phyloP scores from a whole-genome alignment of 2,113 vertebrate species.

The Muntiacus reevesi region DNA sequence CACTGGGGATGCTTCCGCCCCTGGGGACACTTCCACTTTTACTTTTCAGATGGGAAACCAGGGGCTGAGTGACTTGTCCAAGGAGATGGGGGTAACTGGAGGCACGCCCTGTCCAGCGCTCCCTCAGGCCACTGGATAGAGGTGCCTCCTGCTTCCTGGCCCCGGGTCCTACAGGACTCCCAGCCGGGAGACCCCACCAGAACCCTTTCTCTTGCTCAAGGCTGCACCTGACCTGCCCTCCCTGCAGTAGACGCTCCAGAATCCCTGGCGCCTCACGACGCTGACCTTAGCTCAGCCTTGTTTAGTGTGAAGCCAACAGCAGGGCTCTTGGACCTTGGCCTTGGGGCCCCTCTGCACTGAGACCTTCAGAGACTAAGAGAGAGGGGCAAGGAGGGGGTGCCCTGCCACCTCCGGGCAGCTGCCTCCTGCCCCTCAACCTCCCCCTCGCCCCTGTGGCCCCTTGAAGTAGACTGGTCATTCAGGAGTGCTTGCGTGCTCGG shows the following conservation, averaged over 20 bases:
- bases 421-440: neutral
- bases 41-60: neutral
- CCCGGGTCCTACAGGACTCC: no score
- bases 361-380: neutral
- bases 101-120: neutral
- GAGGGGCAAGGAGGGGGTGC: neutral
- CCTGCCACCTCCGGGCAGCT: neutral
- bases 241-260: neutral
- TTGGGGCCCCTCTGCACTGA: neutral
- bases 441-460: accelerated
- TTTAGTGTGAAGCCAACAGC: neutral
- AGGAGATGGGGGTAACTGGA: neutral
- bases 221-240: neutral
- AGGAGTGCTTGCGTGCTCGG: accelerated
- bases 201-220: neutral
- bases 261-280: neutral
- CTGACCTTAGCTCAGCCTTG: neutral
- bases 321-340: neutral
- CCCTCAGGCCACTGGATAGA: neutral
- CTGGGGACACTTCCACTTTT: neutral
- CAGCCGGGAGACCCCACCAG: accelerated
- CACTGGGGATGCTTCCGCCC: neutral
- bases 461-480: neutral
- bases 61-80: neutral
- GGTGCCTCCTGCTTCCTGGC: no score